These are phyloP conservation scores for Timema podura DNA, from an alignment of 2,888 invertebrate genomes.

Conservation along the genomic window DNA sequence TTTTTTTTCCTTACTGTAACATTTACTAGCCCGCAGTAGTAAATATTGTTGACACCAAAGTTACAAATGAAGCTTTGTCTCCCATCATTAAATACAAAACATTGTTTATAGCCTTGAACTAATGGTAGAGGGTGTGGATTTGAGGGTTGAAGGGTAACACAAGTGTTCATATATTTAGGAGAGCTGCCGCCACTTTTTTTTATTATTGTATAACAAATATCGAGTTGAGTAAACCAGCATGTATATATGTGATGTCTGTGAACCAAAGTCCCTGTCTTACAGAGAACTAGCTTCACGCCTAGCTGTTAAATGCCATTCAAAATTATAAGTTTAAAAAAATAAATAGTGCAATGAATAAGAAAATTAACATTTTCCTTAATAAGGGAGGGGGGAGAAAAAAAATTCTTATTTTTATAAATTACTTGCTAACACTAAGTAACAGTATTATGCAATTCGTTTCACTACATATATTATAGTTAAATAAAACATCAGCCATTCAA, in stretches of 20 bases:
- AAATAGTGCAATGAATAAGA: slow-evolving; percentile 31
- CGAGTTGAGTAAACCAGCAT: no score
- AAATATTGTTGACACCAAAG: slow-evolving; percentile 33
- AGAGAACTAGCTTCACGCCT: slow-evolving; percentile 17
- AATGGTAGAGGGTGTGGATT: neutral
- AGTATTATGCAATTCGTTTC: slow-evolving; percentile 28
- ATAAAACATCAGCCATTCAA: slow-evolving; percentile 31
- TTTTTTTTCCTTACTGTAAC: slow-evolving; percentile 30
- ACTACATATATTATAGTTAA: slow-evolving; percentile 30
- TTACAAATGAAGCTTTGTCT: slow-evolving; percentile 32
- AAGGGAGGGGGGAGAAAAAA: slow-evolving; percentile 18
- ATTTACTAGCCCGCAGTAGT: slow-evolving; percentile 34
- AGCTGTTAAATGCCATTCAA: slow-evolving; percentile 29
- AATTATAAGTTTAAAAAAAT: slow-evolving; percentile 28
- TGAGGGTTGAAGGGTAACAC: no score
- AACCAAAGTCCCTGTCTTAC: slow-evolving; percentile 10
- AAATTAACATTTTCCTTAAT: slow-evolving; percentile 26
- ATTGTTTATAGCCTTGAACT: slow-evolving; percentile 33
- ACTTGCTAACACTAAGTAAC: slow-evolving; percentile 32
- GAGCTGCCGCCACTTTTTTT: slow-evolving; percentile 15
- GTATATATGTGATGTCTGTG: slow-evolving; percentile 21
- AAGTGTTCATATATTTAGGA: no score
- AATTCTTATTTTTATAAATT: slow-evolving; percentile 29
- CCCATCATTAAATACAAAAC: slow-evolving; percentile 33
- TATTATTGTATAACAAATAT: neutral